Evolutionary conservation across 2,888 invertebrate genomes (phyloP).

Genomic region (Lydus trimaculatus): DNA sequence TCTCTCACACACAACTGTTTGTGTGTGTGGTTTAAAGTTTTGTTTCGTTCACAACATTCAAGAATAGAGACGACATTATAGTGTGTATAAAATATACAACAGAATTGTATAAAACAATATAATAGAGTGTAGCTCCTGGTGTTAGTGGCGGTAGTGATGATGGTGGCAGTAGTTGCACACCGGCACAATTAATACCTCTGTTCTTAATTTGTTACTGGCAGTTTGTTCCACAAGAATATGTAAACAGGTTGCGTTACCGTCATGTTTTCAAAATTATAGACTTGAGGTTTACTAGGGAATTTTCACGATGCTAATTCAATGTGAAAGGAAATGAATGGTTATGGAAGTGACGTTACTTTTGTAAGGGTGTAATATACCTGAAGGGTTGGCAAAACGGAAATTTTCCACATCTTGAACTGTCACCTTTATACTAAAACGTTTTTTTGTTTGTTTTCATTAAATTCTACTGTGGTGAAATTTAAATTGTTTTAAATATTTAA

Average conservation of each 20-base stretch:
- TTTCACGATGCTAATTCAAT: constrained; percentile 49
- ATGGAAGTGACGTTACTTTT: constrained; percentile 4
- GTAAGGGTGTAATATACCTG: constrained; percentile 5
- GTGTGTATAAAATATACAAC: constrained; percentile 29
- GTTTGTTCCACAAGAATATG: constrained; percentile 53
- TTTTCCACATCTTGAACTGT: constrained; percentile 1
- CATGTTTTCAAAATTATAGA: constrained; percentile 52
- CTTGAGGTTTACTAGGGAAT: constrained; percentile 47
- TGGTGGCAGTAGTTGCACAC: constrained; percentile 36
- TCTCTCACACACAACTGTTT: too few relatives aligned
- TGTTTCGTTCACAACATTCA: constrained; percentile 40
- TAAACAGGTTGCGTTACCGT: constrained; percentile 51
- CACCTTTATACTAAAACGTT: not conserved
- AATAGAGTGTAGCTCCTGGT: constrained; percentile 29
- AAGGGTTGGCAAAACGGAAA: not conserved
- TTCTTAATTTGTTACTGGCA: constrained; percentile 55
- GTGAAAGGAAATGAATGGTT: constrained; percentile 35
- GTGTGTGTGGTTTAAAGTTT: constrained; percentile 10
- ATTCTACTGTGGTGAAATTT: not conserved
- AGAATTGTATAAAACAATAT: constrained; percentile 31
- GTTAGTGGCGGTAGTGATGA: not conserved
- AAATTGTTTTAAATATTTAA: too few relatives aligned
- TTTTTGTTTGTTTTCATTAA: too few relatives aligned
- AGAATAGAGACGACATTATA: constrained; percentile 38
- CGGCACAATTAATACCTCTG: constrained; percentile 52